phyloP scores from a whole-genome alignment of 2,797 vertebrate species.

The Momotus momota region DNA sequence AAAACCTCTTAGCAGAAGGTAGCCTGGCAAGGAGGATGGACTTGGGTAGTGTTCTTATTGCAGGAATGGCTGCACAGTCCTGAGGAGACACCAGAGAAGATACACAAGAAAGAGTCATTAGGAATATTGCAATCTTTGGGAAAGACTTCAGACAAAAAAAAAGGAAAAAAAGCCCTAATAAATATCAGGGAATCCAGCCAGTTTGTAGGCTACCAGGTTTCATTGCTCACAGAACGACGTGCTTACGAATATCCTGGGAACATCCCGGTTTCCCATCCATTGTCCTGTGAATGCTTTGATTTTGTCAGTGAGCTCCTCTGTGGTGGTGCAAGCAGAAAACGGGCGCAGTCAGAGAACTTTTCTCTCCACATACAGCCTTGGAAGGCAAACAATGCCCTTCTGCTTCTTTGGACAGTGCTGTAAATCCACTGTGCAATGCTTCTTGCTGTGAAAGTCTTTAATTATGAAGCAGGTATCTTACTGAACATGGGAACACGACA shows the following conservation, averaged over 20 bases:
- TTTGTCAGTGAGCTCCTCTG: not conserved
- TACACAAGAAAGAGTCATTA: not conserved
- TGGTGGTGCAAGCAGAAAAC: not conserved
- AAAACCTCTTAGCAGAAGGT: not conserved
- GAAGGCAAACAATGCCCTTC: not conserved
- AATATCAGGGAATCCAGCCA: not conserved
- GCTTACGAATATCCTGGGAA: not conserved
- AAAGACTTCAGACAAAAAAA: not conserved
- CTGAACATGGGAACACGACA: accelerated
- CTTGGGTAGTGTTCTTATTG: not conserved
- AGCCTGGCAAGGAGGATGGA: not conserved
- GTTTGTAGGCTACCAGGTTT: not conserved
- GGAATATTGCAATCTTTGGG: not conserved
- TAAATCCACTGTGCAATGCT: not conserved
- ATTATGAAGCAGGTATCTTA: not conserved
- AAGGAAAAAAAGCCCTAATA: not conserved
- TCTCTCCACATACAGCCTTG: not conserved
- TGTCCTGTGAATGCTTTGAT: not conserved
- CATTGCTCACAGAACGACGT: not conserved
- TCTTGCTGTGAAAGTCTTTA: not conserved
- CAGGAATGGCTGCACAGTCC: not conserved
- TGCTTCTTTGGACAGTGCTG: not conserved
- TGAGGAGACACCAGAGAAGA: not conserved
- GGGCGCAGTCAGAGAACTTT: not conserved
- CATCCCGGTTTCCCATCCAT: not conserved